phyloP scores from a whole-genome alignment of 2,888 invertebrate species.

The Villa cingulata region DNA sequence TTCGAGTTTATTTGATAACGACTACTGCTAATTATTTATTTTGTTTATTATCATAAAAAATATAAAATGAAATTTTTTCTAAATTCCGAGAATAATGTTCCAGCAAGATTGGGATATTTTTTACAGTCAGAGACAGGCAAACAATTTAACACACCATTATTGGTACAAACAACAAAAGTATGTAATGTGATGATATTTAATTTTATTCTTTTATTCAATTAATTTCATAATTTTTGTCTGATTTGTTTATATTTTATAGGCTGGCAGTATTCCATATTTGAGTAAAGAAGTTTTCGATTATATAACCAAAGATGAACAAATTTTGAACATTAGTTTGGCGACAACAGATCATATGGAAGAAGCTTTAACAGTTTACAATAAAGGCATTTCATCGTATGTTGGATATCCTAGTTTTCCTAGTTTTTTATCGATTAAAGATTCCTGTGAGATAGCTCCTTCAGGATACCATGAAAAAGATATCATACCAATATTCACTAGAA shows the following conservation, averaged over 20 bases:
- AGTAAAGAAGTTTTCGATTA: conserved; percentile 60
- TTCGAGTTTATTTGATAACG: too few relatives aligned
- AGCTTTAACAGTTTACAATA: conserved; percentile 47
- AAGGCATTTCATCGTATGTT: conserved; percentile 56
- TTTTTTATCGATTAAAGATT: conserved; percentile 41
- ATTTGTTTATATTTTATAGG: conserved; percentile 37
- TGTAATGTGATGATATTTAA: conserved; percentile 9
- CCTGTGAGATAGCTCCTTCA: conserved; percentile 47
- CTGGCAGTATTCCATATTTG: conserved; percentile 71
- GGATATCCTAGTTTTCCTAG: conserved; percentile 43
- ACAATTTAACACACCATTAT: conserved; percentile 56
- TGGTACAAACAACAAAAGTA: conserved; percentile 64
- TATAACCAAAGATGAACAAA: conserved; percentile 43
- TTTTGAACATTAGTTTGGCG: conserved; percentile 59
- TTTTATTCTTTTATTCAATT: conserved; percentile 4
- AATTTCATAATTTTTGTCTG: too few relatives aligned
- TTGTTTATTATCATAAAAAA: background rate
- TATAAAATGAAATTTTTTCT: conserved; percentile 57
- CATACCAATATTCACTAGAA: conserved; percentile 64
- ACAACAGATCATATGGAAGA: conserved; percentile 52
- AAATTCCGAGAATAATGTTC: conserved; percentile 42
- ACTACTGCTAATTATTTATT: too few relatives aligned
- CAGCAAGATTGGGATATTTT: conserved; percentile 56
- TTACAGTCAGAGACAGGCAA: conserved; percentile 39
- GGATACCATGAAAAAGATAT: conserved; percentile 59